Percentiles rank a stretch among this genome's conserved stretches.
Conservation (phyloP, 2,888 invertebrate genomes). For the Hypercompe scribonia region DNA sequence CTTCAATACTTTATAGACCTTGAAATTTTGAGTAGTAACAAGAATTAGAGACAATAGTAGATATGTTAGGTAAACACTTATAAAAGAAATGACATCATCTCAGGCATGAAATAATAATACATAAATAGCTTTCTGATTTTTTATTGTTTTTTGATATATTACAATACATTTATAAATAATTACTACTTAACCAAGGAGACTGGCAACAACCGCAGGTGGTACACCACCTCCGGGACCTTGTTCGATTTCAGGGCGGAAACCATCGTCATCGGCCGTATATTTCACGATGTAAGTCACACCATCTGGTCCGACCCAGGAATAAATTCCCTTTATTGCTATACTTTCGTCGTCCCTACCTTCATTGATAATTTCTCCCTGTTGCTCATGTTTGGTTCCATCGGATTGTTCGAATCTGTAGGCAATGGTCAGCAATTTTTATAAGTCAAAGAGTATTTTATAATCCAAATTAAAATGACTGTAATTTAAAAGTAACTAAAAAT, state of each 20-base stretch:
- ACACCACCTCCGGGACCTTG: constrained; percentile 54
- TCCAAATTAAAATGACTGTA: background rate
- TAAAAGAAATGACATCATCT: background rate
- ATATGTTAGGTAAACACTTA: background rate
- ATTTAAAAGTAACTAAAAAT: background rate
- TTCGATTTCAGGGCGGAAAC: constrained; percentile 72
- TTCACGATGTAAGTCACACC: constrained; percentile 75
- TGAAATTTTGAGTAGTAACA: too few species aligned
- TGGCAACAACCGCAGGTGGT: constrained; percentile 45
- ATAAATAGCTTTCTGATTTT: background rate
- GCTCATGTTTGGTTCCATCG: constrained; percentile 76
- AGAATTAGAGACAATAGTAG: too few species aligned
- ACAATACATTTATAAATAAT: constrained; percentile 3
- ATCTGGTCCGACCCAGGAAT: constrained; percentile 73
- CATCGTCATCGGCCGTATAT: constrained; percentile 82
- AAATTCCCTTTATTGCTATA: constrained; percentile 70
- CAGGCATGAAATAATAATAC: background rate
- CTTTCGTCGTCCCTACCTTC: constrained; percentile 54
- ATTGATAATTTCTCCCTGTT: constrained; percentile 72
- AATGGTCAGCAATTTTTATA: background rate
- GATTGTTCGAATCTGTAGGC: constrained; percentile 64
- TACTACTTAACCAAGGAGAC: constrained; percentile 42
- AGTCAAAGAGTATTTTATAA: background rate
- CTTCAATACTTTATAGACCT: too few species aligned
- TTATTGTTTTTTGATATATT: background rate